Evolutionary conservation across 2,888 invertebrate genomes (phyloP).

Genomic region (Adela reaumurella): DNA sequence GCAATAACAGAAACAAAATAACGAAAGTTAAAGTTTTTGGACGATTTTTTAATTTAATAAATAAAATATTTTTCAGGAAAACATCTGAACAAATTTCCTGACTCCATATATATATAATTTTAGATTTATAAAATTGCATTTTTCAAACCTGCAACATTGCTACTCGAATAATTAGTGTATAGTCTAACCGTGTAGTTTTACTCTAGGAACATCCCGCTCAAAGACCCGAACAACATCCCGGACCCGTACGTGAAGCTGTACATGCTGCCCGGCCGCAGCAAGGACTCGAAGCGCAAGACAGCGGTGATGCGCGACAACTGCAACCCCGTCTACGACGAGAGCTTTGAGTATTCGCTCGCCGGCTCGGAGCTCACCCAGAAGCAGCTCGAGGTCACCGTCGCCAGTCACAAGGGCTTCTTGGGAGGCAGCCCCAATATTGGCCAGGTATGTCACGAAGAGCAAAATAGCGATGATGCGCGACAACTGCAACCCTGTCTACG

Average conservation of each 20-base stretch:
- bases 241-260: constrained; percentile 90
- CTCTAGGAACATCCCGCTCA: constrained; percentile 71
- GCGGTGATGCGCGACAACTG: constrained; percentile 82
- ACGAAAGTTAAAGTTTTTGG: too few species aligned
- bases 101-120: too few species aligned
- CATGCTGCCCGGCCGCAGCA: constrained; percentile 77
- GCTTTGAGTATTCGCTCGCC: constrained; percentile 85
- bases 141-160: too few species aligned
- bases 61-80: too few species aligned
- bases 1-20: too few species aligned
- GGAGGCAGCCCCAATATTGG: constrained; percentile 82
- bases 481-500: constrained; percentile 86
- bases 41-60: too few species aligned
- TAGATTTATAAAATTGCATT: too few species aligned
- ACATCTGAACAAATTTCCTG: too few species aligned
- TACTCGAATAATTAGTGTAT: too few species aligned
- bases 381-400: constrained; percentile 80
- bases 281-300: constrained; percentile 85
- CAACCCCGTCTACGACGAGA: constrained; percentile 87
- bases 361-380: constrained; percentile 73
- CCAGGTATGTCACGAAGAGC: constrained; percentile 67
- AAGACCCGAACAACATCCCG: constrained; percentile 79
- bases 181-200: too few species aligned
- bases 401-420: constrained; percentile 82
- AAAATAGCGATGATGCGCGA: too few species aligned